phyloP scores from a whole-genome alignment of 2,888 invertebrate species.

The Microchrysa polita region DNA sequence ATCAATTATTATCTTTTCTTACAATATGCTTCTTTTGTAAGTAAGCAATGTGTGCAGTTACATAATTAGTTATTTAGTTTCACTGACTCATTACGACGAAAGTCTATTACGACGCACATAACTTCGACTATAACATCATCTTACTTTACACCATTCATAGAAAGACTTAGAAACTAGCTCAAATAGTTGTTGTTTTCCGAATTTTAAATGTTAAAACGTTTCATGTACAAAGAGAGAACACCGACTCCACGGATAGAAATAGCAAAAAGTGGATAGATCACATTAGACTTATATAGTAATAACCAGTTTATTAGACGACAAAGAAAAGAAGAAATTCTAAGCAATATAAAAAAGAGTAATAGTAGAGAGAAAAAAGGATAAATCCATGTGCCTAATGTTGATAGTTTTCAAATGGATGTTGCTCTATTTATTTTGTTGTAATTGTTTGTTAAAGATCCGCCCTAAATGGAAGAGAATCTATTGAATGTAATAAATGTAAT shows the following conservation, averaged over 20 bases:
- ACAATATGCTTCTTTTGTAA: too few species aligned
- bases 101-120: too few species aligned
- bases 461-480: background rate
- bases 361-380: background rate
- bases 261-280: background rate
- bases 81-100: too few species aligned
- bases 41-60: too few species aligned
- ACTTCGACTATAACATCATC: too few species aligned
- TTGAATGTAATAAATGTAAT: conserved; percentile 14
- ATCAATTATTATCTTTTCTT: too few species aligned
- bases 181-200: background rate
- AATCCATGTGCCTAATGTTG: conserved; percentile 30
- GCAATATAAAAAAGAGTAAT: background rate
- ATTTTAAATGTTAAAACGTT: conserved; percentile 14
- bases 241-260: too few species aligned
- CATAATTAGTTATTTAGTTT: too few species aligned
- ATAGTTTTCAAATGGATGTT: conserved; percentile 15
- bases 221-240: conserved; percentile 5
- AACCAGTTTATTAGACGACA: conserved; percentile 10
- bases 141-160: too few species aligned
- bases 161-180: too few species aligned
- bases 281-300: background rate
- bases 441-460: conserved; percentile 1
- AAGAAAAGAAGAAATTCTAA: background rate
- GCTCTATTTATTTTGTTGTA: background rate